Percentiles rank a stretch among this genome's conserved stretches.
Conservation (phyloP, 2,888 invertebrate genomes). For the Leptura quadrifasciata region DNA sequence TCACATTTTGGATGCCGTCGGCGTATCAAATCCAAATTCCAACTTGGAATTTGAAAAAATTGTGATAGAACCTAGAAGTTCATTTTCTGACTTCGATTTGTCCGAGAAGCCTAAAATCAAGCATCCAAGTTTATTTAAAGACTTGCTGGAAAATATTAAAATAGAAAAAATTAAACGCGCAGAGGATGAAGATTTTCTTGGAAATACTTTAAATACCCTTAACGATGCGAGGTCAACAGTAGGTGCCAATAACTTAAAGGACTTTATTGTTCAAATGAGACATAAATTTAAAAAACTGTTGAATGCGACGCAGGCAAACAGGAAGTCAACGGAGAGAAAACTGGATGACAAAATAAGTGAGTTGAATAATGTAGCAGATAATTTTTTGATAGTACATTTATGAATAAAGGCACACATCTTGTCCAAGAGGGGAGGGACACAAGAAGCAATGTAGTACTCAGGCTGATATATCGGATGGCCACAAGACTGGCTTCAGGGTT, state of each 20-base stretch:
- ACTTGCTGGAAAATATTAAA: constrained; percentile 31
- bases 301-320: constrained; percentile 36
- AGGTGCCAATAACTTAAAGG: constrained; percentile 56
- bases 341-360: constrained; percentile 2
- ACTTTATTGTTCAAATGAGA: constrained; percentile 59
- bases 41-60: constrained; percentile 61
- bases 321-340: constrained; percentile 38
- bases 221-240: constrained; percentile 53
- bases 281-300: constrained; percentile 53
- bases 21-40: constrained; percentile 66
- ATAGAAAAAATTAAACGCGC: constrained; percentile 41
- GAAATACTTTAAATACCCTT: constrained; percentile 48
- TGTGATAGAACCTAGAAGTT: constrained; percentile 48
- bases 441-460: too few species aligned
- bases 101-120: not conserved
- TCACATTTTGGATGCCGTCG: constrained; percentile 68
- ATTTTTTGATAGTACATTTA: too few species aligned
- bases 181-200: constrained; percentile 29
- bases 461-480: too few species aligned
- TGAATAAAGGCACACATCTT: too few species aligned
- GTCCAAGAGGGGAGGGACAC: too few species aligned
- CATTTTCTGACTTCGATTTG: not conserved
- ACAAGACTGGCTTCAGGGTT: too few species aligned
- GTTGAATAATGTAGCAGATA: not conserved
- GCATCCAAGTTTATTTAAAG: not conserved